Conservation (phyloP, 2,888 invertebrate genomes). For the Cataglyphis cursor region DNA sequence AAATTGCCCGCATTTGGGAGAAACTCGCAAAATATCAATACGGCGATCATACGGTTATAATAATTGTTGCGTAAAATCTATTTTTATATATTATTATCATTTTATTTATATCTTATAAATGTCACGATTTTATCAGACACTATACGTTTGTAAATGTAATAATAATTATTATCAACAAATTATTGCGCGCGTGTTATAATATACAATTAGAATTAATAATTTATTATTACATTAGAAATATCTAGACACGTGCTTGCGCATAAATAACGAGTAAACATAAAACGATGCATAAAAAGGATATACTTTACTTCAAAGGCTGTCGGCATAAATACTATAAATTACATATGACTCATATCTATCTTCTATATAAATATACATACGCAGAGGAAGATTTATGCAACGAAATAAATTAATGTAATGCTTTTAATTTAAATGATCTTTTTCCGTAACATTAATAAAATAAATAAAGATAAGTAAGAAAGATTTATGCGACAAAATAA, state of each 20-base stretch:
- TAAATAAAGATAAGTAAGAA: not conserved
- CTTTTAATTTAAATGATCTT: too few relatives aligned
- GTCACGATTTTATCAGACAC: too few relatives aligned
- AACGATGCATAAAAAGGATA: constrained; percentile 25
- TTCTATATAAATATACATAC: not conserved
- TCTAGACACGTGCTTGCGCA: constrained; percentile 24
- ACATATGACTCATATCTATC: not conserved
- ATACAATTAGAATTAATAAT: too few relatives aligned
- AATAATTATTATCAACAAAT: too few relatives aligned
- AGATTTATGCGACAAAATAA: constrained; percentile 17
- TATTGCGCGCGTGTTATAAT: too few relatives aligned
- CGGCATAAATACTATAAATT: constrained; percentile 7
- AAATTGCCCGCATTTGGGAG: not conserved
- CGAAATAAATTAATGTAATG: constrained; percentile 26
- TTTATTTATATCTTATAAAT: not conserved
- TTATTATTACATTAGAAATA: not conserved
- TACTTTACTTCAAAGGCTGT: not conserved
- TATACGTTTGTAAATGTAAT: too few relatives aligned
- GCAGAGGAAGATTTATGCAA: constrained; percentile 13
- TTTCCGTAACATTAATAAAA: not conserved
- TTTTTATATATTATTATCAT: not conserved
- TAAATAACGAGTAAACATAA: constrained; percentile 13
- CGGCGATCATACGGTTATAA: not conserved
- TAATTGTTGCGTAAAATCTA: constrained; percentile 9
- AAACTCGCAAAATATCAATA: not conserved